Base-by-base conservation (phyloP, 92 coral and sea anemone species). In the Epizoanthus ramosus region DNA sequence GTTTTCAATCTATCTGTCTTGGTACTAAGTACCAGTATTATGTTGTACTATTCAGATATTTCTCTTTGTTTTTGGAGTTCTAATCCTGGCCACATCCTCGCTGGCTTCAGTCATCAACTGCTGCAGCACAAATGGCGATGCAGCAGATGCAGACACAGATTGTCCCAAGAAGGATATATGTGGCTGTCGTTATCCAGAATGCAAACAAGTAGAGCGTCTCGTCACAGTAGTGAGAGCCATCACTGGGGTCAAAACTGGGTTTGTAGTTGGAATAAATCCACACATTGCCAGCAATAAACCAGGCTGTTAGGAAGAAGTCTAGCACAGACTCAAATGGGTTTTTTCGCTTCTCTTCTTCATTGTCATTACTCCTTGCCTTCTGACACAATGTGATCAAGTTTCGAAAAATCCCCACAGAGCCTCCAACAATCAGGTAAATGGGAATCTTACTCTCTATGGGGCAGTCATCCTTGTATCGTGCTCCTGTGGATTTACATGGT, bases 201-300 rank as follows among this genome's bases (percentile, higher is more conserved):
- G 99, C 97, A 80, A 96, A 96, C 74, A 92, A 75, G 84, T 96
- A 96, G 80, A 96, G 81, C n/a, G 99, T 96, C 80, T 92, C 16
- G 70, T 96, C 7, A 81, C 99, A 96, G 80, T 96, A 96, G 0
- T 28, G 31, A 16, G 50, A 41, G 0, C 28, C 3, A 52, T 45
- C n/a, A 0, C 3, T 0, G 16, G 16, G 0, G 13, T 19, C 0
- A 64, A 66, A 85, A 14, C 39, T 25, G 17, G 95, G 97, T 74
- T 90, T 17, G 65, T 93, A 84, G 87, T 86, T 88, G 37, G 85
- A 82, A 41, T 96, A 96, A 71, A 96, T 96, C 99, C 99, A 96
- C 56, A 91, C 97, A 79, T 96, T 96, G 23, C 99, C 99, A 31
- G 94, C 87, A 41, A 96, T 96, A 88, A 96, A 96, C 99, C 99